Evolutionary conservation across 2,113 vertebrate genomes (phyloP).

Genomic region (Lophius piscatorius): DNA sequence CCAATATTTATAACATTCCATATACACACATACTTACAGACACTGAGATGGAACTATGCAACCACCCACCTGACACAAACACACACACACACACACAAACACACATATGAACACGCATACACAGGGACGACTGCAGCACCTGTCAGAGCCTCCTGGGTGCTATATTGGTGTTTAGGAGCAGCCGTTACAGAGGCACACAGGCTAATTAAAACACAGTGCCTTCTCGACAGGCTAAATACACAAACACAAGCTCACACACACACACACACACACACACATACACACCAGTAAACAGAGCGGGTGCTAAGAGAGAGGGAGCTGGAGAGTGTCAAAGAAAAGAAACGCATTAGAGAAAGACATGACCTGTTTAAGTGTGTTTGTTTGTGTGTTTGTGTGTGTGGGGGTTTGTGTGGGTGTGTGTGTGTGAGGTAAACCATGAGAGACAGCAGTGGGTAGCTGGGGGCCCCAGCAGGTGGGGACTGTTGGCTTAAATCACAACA

Average conservation of each 20-base stretch:
- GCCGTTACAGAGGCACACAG: constrained; percentile 36
- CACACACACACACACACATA: constrained; percentile 29
- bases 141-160: constrained; percentile 41
- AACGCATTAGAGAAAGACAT: not conserved
- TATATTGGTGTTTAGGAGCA: constrained; percentile 41
- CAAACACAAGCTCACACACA: constrained; percentile 26
- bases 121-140: constrained; percentile 33
- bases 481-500: constrained; percentile 61
- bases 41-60: constrained; percentile 18
- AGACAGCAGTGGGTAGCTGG: constrained; percentile 52
- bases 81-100: constrained; percentile 7
- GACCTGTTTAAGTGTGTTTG: not conserved
- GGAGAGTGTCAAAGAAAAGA: constrained; percentile 10
- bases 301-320: not conserved
- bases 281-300: constrained; percentile 12
- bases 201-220: constrained; percentile 58
- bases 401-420: constrained; percentile 8
- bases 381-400: constrained; percentile 11
- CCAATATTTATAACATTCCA: constrained; percentile 43
- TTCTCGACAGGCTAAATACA: constrained; percentile 23
- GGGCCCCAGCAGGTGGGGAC: constrained; percentile 57
- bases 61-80: constrained; percentile 6
- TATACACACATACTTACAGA: constrained; percentile 22
- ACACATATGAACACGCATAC: too few species aligned
- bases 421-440: constrained; percentile 20